phyloP scores from a whole-genome alignment of 2,797 vertebrate species.

The Oceanodroma leucorhoa region DNA sequence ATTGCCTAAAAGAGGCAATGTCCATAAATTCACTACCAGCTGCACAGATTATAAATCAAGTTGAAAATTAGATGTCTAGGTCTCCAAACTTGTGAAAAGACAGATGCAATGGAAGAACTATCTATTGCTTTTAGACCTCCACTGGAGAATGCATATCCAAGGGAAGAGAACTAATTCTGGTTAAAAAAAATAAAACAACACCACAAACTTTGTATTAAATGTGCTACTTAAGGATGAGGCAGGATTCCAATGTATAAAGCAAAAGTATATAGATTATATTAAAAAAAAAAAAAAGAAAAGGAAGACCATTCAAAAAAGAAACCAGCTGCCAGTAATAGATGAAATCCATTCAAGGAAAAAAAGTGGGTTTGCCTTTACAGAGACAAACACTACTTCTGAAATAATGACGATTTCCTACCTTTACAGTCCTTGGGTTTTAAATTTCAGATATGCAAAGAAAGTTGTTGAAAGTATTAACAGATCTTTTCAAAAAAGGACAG shows the following conservation, averaged over 20 bases:
- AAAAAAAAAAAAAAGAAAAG: background rate
- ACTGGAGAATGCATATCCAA: background rate
- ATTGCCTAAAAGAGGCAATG: background rate
- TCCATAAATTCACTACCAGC: slow-evolving; percentile 1
- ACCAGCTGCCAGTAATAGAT: background rate
- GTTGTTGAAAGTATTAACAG: background rate
- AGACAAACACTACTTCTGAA: background rate
- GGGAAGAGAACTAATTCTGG: background rate
- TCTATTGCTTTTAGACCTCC: background rate
- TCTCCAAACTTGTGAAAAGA: background rate
- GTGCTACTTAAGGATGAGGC: background rate
- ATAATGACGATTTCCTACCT: background rate
- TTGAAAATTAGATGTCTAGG: background rate
- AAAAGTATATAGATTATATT: background rate
- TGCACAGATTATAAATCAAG: background rate
- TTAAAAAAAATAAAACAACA: background rate
- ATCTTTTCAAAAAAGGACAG: background rate
- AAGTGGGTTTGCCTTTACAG: background rate
- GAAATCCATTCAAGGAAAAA: background rate
- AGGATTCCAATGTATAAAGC: background rate
- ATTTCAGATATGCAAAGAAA: background rate
- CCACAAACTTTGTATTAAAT: background rate
- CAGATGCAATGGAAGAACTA: background rate
- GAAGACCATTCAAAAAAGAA: background rate
- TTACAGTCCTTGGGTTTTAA: background rate